These are phyloP conservation scores for Rostratula benghalensis DNA, from an alignment of 2,113 vertebrate genomes.

Conservation along the genomic window DNA sequence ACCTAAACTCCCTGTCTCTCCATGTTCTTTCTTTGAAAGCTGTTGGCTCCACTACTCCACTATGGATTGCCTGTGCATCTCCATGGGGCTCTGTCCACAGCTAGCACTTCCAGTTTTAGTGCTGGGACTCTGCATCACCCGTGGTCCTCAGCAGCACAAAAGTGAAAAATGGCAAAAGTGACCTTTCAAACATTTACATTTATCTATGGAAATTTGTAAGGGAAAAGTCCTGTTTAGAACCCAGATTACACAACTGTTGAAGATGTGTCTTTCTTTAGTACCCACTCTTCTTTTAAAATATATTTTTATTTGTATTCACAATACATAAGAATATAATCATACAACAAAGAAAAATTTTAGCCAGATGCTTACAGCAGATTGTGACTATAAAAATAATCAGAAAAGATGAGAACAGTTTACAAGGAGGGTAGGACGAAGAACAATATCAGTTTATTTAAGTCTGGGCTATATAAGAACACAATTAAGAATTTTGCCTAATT, in stretches of 20 bases:
- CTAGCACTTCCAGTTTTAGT: background rate
- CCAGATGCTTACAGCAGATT: background rate
- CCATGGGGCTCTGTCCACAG: background rate
- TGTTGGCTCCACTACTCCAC: rapidly evolving
- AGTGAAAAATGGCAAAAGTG: background rate
- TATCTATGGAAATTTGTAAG: background rate
- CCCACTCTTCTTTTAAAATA: background rate
- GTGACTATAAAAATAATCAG: background rate
- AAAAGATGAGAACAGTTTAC: background rate
- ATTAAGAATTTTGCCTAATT: background rate
- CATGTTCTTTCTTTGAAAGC: background rate
- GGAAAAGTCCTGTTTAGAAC: background rate
- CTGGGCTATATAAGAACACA: background rate
- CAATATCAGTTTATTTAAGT: background rate
- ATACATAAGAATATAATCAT: background rate
- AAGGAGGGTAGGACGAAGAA: background rate
- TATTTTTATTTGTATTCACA: background rate
- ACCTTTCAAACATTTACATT: background rate
- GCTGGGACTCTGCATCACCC: background rate
- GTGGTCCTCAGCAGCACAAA: background rate
- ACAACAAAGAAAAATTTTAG: background rate
- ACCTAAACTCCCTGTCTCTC: rapidly evolving
- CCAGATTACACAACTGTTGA: rapidly evolving
- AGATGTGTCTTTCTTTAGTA: background rate
- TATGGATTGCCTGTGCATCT: background rate